Evolutionary conservation across 1,140 invertebrate genomes (phyloP).

Genomic region (Sinella curviseta): DNA sequence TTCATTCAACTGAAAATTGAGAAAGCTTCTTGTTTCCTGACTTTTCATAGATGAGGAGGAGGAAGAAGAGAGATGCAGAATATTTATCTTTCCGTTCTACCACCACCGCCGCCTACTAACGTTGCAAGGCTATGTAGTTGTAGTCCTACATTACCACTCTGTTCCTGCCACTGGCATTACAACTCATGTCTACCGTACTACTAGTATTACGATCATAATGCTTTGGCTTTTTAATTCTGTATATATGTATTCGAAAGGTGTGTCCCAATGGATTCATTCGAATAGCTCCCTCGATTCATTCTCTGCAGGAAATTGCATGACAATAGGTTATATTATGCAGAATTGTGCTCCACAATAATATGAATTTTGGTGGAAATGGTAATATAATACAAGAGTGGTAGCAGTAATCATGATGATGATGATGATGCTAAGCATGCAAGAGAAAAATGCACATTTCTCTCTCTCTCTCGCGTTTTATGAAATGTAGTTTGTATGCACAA

Average conservation of each 20-base stretch:
- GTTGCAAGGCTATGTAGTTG: too few species aligned
- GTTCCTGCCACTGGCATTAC: background rate
- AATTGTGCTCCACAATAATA: background rate
- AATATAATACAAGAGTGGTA: background rate
- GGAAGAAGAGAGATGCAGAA: background rate
- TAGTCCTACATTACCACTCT: too few species aligned
- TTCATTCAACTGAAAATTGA: constrained; percentile 9
- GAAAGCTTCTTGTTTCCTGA: background rate
- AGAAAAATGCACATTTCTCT: too few species aligned
- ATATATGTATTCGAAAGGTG: constrained; percentile 32
- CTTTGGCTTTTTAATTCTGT: background rate
- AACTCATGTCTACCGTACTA: background rate
- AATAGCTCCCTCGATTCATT: constrained; percentile 34
- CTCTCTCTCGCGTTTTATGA: too few species aligned
- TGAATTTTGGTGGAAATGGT: background rate
- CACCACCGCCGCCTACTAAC: too few species aligned
- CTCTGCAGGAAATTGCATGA: constrained; percentile 41
- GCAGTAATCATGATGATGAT: background rate
- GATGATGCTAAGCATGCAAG: too few species aligned
- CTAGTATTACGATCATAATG: background rate
- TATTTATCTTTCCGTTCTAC: too few species aligned
- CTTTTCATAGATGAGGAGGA: too few species aligned
- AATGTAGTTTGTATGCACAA: too few species aligned
- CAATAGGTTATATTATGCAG: constrained; percentile 34
- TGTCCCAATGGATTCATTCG: constrained; percentile 41